Base-by-base conservation (phyloP, 2,797 vertebrate species). In the Esox lucius region DNA sequence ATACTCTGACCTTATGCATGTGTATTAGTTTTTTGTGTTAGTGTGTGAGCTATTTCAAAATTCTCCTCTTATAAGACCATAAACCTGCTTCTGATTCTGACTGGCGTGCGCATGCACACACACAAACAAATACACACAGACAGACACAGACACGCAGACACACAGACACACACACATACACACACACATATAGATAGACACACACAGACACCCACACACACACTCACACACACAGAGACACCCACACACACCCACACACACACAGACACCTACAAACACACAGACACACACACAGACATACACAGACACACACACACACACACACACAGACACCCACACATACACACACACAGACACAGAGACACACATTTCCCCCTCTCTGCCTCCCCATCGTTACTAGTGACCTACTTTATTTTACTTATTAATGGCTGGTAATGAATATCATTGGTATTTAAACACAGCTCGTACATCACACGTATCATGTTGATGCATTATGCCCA, bases 391-490 rank as follows among this genome's bases (percentile, higher is more conserved):
- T 82, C 73, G 80, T 11, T 75, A 73, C 62, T 67, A 78, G 70
- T 86, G 78, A 68, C 84, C 84, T 84, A 79, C 74, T 85, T 88
- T 75, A 84, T 74, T 85, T 84, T 71, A 81, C 70, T 53, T 88
- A 86, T 91, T 89, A 91, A 87, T 85, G 87, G 86, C 84, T 82
- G 80, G 77, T 88, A 84, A 87, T 88, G 81, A 91, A 90, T 83
- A 88, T 76, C 79, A 76, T 82, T 86, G 75, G 71, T 80, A 89
- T 87, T 88, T 86, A 89, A 90, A 88, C 77, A 75, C 35, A 87
- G 80, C 81, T 77, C 74, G 82, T 85, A 85, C 76, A 87, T 89
- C 84, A 87, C 62, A 61, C 84, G 71, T 64, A 85, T 85, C 81
- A 76, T 64, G 24, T 72, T 89, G 80, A 91, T 87, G 79, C 83